Conservation (phyloP, 2,888 invertebrate species). For the Boloria euphrosyne region DNA sequence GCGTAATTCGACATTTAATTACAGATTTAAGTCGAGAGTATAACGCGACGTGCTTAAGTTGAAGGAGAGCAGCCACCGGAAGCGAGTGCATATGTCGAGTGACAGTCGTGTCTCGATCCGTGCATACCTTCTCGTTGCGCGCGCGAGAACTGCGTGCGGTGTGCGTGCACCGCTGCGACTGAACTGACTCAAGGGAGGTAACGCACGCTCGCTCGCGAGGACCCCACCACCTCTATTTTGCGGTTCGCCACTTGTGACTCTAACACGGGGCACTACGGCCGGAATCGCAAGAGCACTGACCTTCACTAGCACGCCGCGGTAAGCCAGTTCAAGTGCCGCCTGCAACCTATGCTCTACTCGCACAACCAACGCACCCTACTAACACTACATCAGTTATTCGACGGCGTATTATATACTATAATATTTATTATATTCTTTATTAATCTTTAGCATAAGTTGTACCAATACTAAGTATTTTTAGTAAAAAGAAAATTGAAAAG, state of each 20-base stretch:
- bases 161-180: constrained; percentile 82
- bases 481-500: too few relatives aligned
- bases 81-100: constrained; percentile 63
- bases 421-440: constrained; percentile 1
- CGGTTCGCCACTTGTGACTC: constrained; percentile 70
- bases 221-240: constrained; percentile 77
- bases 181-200: constrained; percentile 68
- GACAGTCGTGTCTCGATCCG: constrained; percentile 49
- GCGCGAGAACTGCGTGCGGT: constrained; percentile 82
- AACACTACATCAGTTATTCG: constrained; percentile 5
- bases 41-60: constrained; percentile 47
- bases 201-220: constrained; percentile 61
- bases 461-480: too few relatives aligned
- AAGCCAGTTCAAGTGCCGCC: constrained; percentile 54
- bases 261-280: constrained; percentile 73
- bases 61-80: constrained; percentile 73
- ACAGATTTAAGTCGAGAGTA: constrained; percentile 36
- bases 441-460: constrained; percentile 19
- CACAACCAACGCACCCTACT: constrained; percentile 43
- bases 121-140: constrained; percentile 79
- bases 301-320: constrained; percentile 59
- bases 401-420: not conserved
- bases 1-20: constrained; percentile 20
- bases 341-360: constrained; percentile 58
- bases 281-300: constrained; percentile 76